Base-by-base conservation (phyloP, 1,140 invertebrate genomes). In the Drosophila biarmipes region DNA sequence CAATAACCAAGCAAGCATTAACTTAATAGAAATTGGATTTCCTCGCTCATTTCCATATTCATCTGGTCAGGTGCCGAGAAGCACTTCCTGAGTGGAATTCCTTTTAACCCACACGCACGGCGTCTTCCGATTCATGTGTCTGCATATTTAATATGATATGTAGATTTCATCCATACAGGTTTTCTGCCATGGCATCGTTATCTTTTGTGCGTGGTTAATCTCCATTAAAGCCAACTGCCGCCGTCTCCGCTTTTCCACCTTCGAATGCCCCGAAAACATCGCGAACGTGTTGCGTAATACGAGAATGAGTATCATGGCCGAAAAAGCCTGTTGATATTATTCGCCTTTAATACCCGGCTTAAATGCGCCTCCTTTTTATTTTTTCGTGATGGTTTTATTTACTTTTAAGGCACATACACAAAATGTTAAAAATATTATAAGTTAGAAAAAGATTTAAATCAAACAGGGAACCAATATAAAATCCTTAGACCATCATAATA, bases 81-180 rank as follows among this genome's bases (percentile, higher is more conserved):
- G 14, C 34, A 19, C 62, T 29, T 66, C 62, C 48, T 29, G 27
- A n/a, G 24, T 37, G 62, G 24, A 55, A 37, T 53, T 81, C 42
- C 58, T 48, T 73, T 73, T 37, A 42, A 45, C 45, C 59, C 38
- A 43, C 29, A 57, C 27, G 21, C 29, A 38, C 29, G 29, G 31
- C 35, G 35, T 15, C 35, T 56, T 73, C 42, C 45, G 58, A 68
- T 67, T 80, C 73, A 72, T 77, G 72, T 19, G 46, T 37, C 35
- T 63, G 76, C 76, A 80, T 67, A 76, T 71, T 66, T 64, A 63
- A 75, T 82, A 59, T 54, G 68, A 67, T 56, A 75, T 80, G 64
- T 35, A 56, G 54, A 67, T 80, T 80, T 64, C 58, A 76, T 84
- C 37, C 31, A 45, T 62, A 35, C 21, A 55, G 12, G 17, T 17